Evolutionary conservation across 2,797 vertebrate species (phyloP), one percentile per base, ranked within the genome.

Genomic region (Microchirus variegatus): DNA sequence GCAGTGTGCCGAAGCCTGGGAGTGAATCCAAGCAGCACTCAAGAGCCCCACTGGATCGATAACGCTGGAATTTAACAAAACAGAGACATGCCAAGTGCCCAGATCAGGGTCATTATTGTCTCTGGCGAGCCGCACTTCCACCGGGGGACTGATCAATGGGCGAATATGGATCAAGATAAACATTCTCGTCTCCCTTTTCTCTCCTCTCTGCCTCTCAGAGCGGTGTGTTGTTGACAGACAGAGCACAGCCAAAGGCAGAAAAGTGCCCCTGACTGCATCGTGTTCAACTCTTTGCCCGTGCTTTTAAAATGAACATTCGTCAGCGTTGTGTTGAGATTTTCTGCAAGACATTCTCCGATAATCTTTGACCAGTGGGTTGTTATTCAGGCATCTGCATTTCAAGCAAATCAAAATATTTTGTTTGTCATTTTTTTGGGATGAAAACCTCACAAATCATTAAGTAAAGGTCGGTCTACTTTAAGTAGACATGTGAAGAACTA

Each of bases 1-100:
- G 88, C 91, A 81, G 86, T 86, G 86, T 86, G 81, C 85, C 14
- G 83, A 88, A 77, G 75, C 75, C 85, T 49, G 68, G 81, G 85
- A 89, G 86, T 88, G 86, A 86, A 89, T 89, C 86, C 84, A 83
- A 89, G 90, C 82, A 87, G 90, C 87, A 87, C 90, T 91, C 82
- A 77, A 87, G 88, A 90, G 90, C 87, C 85, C 82, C 83, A 57
- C 73, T 71, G 78, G 84, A 90, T 93, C 91, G 79, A 92, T 92
- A 89, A 82, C 59, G 72, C 61, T 35, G 87, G 84, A 90, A 90
- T 88, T 92, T 92, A 92, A 92, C 91, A 91, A 91, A 91, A 93
- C 87, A 83, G 81, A 91, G 89, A 91, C 89, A 90, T 91, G 90
- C 75, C 82, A 73, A 90, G 86, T 79, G 82, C 77, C 83, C 78